phyloP scores from a whole-genome alignment of 2,113 vertebrate genomes.

The Passerina amoena region DNA sequence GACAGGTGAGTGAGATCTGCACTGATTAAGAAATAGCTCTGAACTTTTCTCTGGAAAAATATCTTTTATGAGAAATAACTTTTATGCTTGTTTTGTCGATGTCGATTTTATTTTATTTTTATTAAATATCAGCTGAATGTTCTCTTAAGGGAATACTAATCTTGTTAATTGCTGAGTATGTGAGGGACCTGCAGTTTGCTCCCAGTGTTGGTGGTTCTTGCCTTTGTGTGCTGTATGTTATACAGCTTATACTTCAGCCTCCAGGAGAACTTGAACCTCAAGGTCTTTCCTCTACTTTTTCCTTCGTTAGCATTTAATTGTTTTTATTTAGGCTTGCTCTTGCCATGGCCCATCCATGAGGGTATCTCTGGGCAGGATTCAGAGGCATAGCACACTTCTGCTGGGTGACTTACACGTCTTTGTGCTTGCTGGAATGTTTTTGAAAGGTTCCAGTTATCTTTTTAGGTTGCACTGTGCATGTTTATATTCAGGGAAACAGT shows the following conservation, averaged over 20 bases:
- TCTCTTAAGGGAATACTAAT: neutral
- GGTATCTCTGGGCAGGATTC: neutral
- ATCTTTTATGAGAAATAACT: neutral
- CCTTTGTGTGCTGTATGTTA: neutral
- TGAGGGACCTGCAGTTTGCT: neutral
- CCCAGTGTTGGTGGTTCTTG: neutral
- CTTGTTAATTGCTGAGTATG: neutral
- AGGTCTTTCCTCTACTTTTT: neutral
- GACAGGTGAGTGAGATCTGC: slow-evolving; percentile 77
- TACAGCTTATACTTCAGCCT: neutral
- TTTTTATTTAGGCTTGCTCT: neutral
- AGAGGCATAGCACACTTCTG: neutral
- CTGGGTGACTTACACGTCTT: neutral
- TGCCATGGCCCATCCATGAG: neutral
- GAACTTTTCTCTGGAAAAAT: neutral
- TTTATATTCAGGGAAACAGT: neutral
- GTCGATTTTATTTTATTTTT: neutral
- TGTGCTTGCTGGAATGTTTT: neutral
- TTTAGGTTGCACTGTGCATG: neutral
- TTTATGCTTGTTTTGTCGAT: neutral
- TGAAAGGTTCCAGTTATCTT: neutral
- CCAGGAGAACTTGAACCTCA: neutral
- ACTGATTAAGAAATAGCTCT: neutral
- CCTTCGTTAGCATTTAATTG: neutral
- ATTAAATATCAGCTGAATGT: neutral